A percentile compares a stretch with the other conserved stretches of the same genome.
These are phyloP conservation scores for Lingula anatina DNA, from an alignment of 2,888 invertebrate genomes.

Conservation along the genomic window DNA sequence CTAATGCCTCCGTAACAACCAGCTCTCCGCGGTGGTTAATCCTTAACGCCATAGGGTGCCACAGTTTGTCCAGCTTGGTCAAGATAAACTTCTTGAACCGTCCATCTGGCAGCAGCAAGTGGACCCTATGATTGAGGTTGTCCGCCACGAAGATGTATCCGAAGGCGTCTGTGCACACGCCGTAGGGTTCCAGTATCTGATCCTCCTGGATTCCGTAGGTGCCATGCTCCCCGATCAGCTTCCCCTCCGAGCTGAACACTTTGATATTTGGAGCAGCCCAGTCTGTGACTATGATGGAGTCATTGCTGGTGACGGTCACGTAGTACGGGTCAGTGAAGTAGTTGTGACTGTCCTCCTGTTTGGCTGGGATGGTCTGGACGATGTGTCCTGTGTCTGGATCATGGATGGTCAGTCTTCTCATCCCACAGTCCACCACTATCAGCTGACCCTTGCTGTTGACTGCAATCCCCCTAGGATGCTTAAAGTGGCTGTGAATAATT, in stretches of 20 bases:
- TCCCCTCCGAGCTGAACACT: slow-evolving; percentile 25
- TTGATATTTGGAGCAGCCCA: slow-evolving; percentile 42
- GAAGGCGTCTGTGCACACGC: slow-evolving; percentile 33
- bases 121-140: slow-evolving; percentile 37
- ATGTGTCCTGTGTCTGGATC: slow-evolving; percentile 23
- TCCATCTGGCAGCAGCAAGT: slow-evolving; percentile 35
- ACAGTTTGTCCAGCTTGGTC: slow-evolving; percentile 26
- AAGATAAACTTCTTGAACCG: slow-evolving; percentile 28
- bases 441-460: slow-evolving; percentile 26
- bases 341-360: slow-evolving; percentile 16
- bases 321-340: slow-evolving; percentile 42
- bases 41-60: slow-evolving; percentile 39
- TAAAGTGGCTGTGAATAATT: slow-evolving; percentile 25
- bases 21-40: slow-evolving; percentile 30
- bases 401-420: slow-evolving; percentile 29
- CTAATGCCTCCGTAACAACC: slow-evolving; percentile 40
- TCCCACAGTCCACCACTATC: slow-evolving; percentile 38
- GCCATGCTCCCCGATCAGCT: slow-evolving; percentile 28
- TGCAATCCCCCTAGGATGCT: slow-evolving; percentile 41
- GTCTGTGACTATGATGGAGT: slow-evolving; percentile 40
- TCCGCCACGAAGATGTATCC: slow-evolving; percentile 42
- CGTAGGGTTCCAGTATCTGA: slow-evolving; percentile 37
- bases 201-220: slow-evolving; percentile 29
- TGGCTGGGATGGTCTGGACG: slow-evolving; percentile 22
- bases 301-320: slow-evolving; percentile 28